A percentile compares a stretch with the other conserved stretches of the same genome.
phyloP scores from a whole-genome alignment of 2,797 vertebrate genomes.

The Sphenodon punctatus region DNA sequence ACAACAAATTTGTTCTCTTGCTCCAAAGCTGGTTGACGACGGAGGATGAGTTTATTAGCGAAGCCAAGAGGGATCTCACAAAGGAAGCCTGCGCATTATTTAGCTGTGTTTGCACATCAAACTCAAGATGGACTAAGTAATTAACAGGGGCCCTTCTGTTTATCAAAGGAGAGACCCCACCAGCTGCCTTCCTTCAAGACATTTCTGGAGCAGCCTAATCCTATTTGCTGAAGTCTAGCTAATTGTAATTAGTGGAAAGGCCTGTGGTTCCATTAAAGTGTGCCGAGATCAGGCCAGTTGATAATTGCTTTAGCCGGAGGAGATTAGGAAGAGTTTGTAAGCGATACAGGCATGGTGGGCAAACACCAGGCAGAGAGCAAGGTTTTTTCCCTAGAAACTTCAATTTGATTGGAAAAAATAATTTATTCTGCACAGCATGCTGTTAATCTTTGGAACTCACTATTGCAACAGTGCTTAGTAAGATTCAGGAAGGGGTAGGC shows the following conservation, averaged over 20 bases:
- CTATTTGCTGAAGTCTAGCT: constrained; percentile 33
- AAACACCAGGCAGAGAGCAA: neutral
- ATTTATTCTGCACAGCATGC: neutral
- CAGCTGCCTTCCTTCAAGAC: neutral
- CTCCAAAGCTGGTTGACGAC: no score
- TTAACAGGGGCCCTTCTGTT: neutral
- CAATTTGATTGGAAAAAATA: neutral
- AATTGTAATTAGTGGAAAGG: constrained; percentile 39
- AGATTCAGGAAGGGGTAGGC: no score
- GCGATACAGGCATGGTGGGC: neutral
- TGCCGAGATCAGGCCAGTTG: constrained; percentile 39
- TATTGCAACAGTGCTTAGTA: neutral
- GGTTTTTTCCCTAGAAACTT: neutral
- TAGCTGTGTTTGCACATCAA: neutral
- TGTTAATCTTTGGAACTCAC: neutral
- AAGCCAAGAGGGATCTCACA: no score
- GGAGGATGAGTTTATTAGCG: no score
- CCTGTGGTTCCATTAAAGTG: constrained; percentile 60
- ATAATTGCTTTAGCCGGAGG: constrained; percentile 51
- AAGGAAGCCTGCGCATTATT: no score
- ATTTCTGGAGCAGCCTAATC: constrained; percentile 10
- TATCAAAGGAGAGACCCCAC: neutral
- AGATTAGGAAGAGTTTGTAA: constrained; percentile 27
- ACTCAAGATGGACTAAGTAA: neutral
- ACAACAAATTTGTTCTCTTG: no score